Evolutionary conservation across 2,113 vertebrate genomes (phyloP).

Genomic region (Solea solea): DNA sequence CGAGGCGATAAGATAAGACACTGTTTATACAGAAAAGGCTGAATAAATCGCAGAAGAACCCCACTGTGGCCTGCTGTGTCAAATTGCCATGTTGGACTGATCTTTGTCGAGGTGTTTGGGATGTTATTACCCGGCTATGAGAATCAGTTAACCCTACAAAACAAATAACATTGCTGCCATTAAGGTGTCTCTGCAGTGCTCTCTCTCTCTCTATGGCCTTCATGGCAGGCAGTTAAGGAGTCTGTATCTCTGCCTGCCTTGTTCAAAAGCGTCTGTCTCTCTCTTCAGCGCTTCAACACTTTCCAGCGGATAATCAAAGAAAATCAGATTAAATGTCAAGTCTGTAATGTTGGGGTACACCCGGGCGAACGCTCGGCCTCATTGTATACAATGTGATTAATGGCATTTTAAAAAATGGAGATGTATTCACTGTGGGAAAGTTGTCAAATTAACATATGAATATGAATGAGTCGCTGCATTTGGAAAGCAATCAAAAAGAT

Average conservation of each 20-base stretch:
- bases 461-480: constrained; percentile 42
- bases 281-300: neutral
- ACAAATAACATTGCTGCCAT: constrained; percentile 29
- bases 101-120: constrained; percentile 28
- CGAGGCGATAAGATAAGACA: constrained; percentile 53
- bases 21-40: constrained; percentile 56
- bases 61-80: constrained; percentile 21
- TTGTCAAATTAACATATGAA: constrained; percentile 37
- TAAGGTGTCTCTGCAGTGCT: neutral
- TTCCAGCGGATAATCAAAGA: constrained; percentile 10
- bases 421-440: constrained; percentile 42
- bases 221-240: neutral
- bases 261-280: neutral
- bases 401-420: constrained; percentile 3
- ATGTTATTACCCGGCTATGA: constrained; percentile 33
- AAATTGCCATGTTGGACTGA: constrained; percentile 37
- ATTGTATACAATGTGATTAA: constrained; percentile 22
- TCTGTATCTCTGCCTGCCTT: constrained; percentile 6
- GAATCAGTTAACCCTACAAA: constrained; percentile 25
- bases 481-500: constrained; percentile 52
- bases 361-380: constrained; percentile 4
- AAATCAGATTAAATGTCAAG: constrained; percentile 45
- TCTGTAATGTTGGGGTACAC: constrained; percentile 18
- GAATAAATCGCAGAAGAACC: constrained; percentile 47
- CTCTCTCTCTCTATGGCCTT: too few relatives aligned